These are phyloP conservation scores for Chloromyia formosa DNA, from an alignment of 2,888 invertebrate species.

Conservation along the genomic window DNA sequence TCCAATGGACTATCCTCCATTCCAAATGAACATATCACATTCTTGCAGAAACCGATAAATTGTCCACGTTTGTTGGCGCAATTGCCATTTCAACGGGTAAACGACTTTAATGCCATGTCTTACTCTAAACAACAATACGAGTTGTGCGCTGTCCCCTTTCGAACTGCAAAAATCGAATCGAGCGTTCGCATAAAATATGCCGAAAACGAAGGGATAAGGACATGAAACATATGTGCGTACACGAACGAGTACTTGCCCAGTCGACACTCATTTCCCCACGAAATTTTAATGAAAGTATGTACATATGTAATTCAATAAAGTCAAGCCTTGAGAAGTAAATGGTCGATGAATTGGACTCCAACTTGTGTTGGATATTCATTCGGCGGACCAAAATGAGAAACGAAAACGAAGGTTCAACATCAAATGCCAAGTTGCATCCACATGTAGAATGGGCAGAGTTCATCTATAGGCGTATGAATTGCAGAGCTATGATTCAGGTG, in stretches of 20 bases:
- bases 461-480: not conserved
- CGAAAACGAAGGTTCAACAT: not conserved
- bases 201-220: slow-evolving; percentile 19
- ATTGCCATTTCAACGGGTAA: not conserved
- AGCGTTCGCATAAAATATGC: slow-evolving; percentile 16
- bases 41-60: not conserved
- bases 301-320: slow-evolving; percentile 30
- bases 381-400: not conserved
- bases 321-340: slow-evolving; percentile 3
- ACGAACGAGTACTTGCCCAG: not conserved
- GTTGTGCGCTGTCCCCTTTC: not conserved
- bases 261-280: not conserved
- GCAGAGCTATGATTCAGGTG: not conserved
- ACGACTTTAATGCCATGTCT: not conserved
- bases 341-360: slow-evolving; percentile 20
- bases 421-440: not conserved
- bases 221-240: slow-evolving; percentile 19
- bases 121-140: not conserved
- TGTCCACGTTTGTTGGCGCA: slow-evolving; percentile 7
- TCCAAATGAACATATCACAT: not conserved
- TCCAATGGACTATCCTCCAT: no score
- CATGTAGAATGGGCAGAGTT: not conserved
- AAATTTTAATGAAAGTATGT: slow-evolving; percentile 28
- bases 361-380: not conserved
- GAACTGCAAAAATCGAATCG: not conserved